Evolutionary conservation across 2,797 vertebrate species (phyloP), one percentile per base, ranked within the genome.

Genomic region (Liasis olivaceus): DNA sequence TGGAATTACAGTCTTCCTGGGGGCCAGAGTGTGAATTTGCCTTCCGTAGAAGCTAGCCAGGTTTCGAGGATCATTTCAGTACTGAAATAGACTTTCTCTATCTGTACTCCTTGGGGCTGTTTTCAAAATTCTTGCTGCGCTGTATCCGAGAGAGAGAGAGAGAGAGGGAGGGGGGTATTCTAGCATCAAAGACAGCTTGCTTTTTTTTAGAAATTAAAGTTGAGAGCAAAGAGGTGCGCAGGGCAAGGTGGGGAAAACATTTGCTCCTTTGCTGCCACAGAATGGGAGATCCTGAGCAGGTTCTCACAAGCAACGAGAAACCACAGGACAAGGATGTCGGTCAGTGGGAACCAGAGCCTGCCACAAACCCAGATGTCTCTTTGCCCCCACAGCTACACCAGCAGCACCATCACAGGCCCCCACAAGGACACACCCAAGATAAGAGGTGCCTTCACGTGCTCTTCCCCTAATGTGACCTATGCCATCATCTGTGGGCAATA

Each of bases 161-260:
- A 89, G 90, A 22, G n/a, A n/a, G n/a, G n/a, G n/a, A n/a, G n/a
- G n/a, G n/a, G n/a, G 24, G 11, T 81, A 81, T 4, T 20, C 58
- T 91, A 60, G n/a, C 90, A 3, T 1, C 89, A 58, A 89, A 94
- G 89, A 5, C 90, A 93, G 91, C 13, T 58, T 92, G 22, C 24
- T 9, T 86, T 86, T 85, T 87, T 91, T 88, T 62, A 31, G 87
- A 87, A 88, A 87, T 94, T 93, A 22, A 42, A 86, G 92, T 93
- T 84, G 31, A 47, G 72, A 51, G 60, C 60, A 90, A 87, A 4
- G 54, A 64, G 1, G 7, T 3, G 93, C 92, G 90, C 89, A 93
- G 95, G 87, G 59, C 93, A 56, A 94, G 42, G 0, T 24, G 22
- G 51, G 90, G 66, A 26, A 90, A 56, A 90, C 64, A 85, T 15